Base-by-base conservation (phyloP, 2,888 invertebrate species). In the Lepetodrilus schrolli region DNA sequence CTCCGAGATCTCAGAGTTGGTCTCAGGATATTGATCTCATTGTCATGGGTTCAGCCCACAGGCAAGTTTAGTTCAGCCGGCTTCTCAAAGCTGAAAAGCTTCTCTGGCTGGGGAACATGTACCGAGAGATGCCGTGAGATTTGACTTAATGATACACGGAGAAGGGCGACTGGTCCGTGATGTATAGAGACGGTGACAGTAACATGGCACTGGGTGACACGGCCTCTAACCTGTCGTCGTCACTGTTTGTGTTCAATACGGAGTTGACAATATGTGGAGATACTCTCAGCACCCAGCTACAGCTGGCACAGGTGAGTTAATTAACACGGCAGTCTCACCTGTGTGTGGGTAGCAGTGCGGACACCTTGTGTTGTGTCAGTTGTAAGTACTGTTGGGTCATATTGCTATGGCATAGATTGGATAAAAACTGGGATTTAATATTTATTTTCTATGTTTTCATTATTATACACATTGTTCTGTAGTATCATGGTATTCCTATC, bases 191-290 rank as follows among this genome's bases (percentile, higher is more conserved):
- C 30, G 26, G 30, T 3, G 58, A 58, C n/a, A 23, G 10, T 7
- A 4, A 17, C 3, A 30, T 30, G 10, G 30, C 58, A 8, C 30
- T 30, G 5, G 30, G 58, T 30, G 58, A 30, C 17, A 23, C 17
- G 58, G 26, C 30, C 26, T 58, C 58, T 17, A 58, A 26, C 58
- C 26, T 58, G 58, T 58, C 58, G 8, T 58, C 58, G 2, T 34
- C 34, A 7, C 58, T 58, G 58, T 58, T 58, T 58, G 58, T 58
- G 7, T 58, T 58, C 58, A 58, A 58, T 17, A 58, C 58, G 34
- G 58, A 58, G 58, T n/a, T 58, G 58, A 58, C 58, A 13, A 58
- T 58, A 30, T 58, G 58, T 17, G 58, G 58, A 17, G 58, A 58
- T 58, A 58, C 58, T 34, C 58, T 58, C 30, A 34, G 58, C 17